Evolutionary conservation across 2,797 vertebrate species (phyloP).

Genomic region (Notamacropus eugenii): DNA sequence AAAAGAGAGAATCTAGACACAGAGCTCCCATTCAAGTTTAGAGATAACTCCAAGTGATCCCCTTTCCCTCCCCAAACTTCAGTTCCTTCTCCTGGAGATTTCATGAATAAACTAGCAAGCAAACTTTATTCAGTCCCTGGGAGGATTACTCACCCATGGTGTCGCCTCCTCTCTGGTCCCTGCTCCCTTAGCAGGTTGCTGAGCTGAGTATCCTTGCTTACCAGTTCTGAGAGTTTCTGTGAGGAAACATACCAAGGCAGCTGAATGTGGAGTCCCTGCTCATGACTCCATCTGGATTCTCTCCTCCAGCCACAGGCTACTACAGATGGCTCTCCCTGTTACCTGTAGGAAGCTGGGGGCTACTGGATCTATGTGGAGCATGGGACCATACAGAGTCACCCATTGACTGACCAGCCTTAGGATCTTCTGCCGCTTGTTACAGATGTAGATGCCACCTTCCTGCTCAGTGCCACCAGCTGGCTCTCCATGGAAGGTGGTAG

Average conservation of each 20-base stretch:
- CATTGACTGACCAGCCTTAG: constrained; percentile 93
- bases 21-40: not conserved
- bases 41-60: not conserved
- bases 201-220: constrained; percentile 88
- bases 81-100: not conserved
- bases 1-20: not conserved
- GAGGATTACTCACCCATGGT: constrained; percentile 75
- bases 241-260: not conserved
- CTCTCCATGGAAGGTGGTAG: constrained; percentile 90
- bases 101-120: not conserved
- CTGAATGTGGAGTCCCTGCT: not conserved
- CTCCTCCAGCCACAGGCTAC: not conserved
- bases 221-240: constrained; percentile 91
- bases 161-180: constrained; percentile 88
- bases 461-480: constrained; percentile 91
- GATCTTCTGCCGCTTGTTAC: constrained; percentile 92
- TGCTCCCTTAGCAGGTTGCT: constrained; percentile 89
- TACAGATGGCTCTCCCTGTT: constrained; percentile 2
- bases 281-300: not conserved
- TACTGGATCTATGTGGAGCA: constrained; percentile 90
- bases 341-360: constrained; percentile 92
- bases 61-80: not conserved
- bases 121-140: not conserved
- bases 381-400: constrained; percentile 90
- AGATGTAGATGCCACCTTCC: constrained; percentile 90